Percentiles rank a stretch among this genome's conserved stretches.
Evolutionary conservation across 2,888 invertebrate species (phyloP).

Genomic region (Stegophylla sp.): DNA sequence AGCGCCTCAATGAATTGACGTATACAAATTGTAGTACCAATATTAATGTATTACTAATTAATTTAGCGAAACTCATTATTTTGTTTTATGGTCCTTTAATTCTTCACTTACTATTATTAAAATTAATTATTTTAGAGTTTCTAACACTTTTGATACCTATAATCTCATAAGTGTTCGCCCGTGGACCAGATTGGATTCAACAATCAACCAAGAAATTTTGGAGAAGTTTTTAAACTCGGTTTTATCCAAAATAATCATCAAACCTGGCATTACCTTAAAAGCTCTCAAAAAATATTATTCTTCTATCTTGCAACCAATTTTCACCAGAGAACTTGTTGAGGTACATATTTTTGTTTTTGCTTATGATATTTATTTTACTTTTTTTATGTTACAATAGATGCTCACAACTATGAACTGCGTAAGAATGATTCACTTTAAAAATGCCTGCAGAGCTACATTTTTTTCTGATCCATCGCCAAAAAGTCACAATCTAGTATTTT

Average conservation of each 20-base stretch:
- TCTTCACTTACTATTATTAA: not conserved
- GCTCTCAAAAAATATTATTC: slow-evolving; percentile 71
- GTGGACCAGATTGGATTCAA: slow-evolving; percentile 79
- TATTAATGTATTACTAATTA: not conserved
- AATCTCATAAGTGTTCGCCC: slow-evolving; percentile 68
- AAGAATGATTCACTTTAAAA: slow-evolving; percentile 65
- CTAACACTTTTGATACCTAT: slow-evolving; percentile 49
- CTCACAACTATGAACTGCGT: slow-evolving; percentile 70
- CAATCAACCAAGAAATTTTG: slow-evolving; percentile 73
- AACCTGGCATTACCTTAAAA: slow-evolving; percentile 70
- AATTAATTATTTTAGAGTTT: slow-evolving; percentile 3
- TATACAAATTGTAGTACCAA: too few species aligned
- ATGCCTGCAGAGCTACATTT: slow-evolving; percentile 65
- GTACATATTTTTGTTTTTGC: slow-evolving; percentile 65
- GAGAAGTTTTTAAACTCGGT: slow-evolving; percentile 75
- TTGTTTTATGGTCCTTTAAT: not conserved
- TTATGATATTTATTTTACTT: not conserved
- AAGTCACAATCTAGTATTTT: slow-evolving; percentile 64
- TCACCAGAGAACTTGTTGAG: slow-evolving; percentile 71
- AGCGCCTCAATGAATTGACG: too few species aligned
- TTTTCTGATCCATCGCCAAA: slow-evolving; percentile 66
- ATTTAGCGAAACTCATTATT: not conserved
- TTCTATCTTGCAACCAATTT: slow-evolving; percentile 73
- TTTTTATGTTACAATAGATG: slow-evolving; percentile 66
- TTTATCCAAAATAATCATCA: slow-evolving; percentile 71